phyloP scores from a whole-genome alignment of 2,888 invertebrate genomes.

The Hoplodrina ambigua region DNA sequence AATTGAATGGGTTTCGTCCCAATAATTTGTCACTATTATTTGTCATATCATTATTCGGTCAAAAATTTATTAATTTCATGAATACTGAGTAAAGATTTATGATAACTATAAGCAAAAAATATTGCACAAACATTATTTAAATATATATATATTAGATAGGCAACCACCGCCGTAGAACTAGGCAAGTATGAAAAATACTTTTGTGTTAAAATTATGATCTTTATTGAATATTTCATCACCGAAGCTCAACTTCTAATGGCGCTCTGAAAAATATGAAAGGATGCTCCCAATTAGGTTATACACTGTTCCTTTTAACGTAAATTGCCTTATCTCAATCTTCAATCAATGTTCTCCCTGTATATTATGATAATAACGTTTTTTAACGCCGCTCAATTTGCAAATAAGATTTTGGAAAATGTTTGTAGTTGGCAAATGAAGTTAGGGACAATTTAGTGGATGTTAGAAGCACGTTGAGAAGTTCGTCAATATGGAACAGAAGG shows the following conservation, averaged over 20 bases:
- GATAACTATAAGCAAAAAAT: too few relatives aligned
- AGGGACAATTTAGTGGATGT: conserved; percentile 26
- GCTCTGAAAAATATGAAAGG: conserved; percentile 75
- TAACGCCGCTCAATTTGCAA: conserved; percentile 42
- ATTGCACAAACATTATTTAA: too few relatives aligned
- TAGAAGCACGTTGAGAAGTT: conserved; percentile 39
- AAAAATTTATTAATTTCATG: background rate
- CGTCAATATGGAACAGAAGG: conserved; percentile 49
- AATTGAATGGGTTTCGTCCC: background rate
- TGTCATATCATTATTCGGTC: background rate
- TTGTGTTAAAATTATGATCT: conserved; percentile 65
- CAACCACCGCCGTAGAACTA: conserved; percentile 12
- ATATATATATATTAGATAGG: background rate
- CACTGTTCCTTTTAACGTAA: conserved; percentile 74
- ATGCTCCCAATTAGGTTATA: conserved; percentile 74
- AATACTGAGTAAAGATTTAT: too few relatives aligned
- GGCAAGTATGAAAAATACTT: conserved; percentile 35
- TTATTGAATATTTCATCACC: conserved; percentile 75
- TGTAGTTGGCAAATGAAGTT: conserved; percentile 30
- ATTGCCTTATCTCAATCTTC: conserved; percentile 73
- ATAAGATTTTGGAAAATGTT: conserved; percentile 23
- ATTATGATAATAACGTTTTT: conserved; percentile 60
- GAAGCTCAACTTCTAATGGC: conserved; percentile 72
- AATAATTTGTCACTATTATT: background rate
- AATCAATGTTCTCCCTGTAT: conserved; percentile 62